Evolutionary conservation across 2,113 vertebrate species (phyloP), one percentile per base, ranked within the genome.

Genomic region (Nesoenas mayeri): DNA sequence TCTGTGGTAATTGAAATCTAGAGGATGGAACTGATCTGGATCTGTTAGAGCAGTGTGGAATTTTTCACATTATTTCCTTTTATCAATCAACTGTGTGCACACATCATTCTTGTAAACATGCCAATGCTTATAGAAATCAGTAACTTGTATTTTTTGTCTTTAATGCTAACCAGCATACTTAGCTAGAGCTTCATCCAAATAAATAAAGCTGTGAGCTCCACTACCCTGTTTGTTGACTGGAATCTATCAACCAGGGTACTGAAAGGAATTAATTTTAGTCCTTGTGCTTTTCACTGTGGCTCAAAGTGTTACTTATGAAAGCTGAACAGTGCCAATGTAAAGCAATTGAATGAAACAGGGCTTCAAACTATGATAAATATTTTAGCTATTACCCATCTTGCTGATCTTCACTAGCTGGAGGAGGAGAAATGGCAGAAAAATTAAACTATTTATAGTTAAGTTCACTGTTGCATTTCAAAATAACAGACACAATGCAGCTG

Each of bases 191-290:
- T 94, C 92, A 77, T 9, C 2, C 67, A 93, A 57, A 93, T 74
- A 95, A 77, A 92, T 82, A 83, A 73, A 95, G 5, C 38, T 94
- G 66, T 96, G 91, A 96, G 88, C 88, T 96, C 87, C 73, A 74
- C 10, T 48, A 88, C 69, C 72, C 65, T 88, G 80, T 88, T 95
- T 94, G 50, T 79, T 88, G 77, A 94, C 89, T 88, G 70, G 31
- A 91, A 79, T 85, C 74, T 87, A n/a, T 84, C 71, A 69, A 89
- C 67, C 64, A 90, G 47, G 44, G 56, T 93, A 95, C 79, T 93
- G 85, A 93, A 97, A 97, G 64, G n/a, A 75, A 92, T 88, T 48
- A 81, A 96, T 96, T 95, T 96, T 77, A 94, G 32, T 83, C 83
- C 91, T 93, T 93, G 47, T 94, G 87, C 79, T 91, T 11, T 70